Base-by-base conservation (phyloP, 2,113 vertebrate genomes). In the Eolophus roseicapilla region DNA sequence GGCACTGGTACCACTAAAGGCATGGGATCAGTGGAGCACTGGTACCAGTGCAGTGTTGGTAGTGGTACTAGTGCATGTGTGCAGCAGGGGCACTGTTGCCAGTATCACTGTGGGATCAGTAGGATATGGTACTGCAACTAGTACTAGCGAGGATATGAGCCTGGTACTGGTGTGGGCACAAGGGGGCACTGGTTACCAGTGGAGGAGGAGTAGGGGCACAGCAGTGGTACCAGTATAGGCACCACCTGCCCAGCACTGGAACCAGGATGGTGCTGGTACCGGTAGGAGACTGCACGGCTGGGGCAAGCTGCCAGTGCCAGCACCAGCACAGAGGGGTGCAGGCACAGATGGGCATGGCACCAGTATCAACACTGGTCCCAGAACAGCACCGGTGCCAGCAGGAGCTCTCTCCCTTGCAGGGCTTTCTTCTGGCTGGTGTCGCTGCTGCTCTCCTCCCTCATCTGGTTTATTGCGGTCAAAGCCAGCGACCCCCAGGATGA, bases 381-480 rank as follows among this genome's bases (percentile, higher is more conserved):
- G 57, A 28, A 3, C 55, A 59, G 50, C 60, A 39, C 64, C 0
- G 0, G 53, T 79, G 57, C 63, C 78, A 90, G 47, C 78, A 76
- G 35, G 8, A 1, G 11, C 62, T 65, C 15, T 74, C 57, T 84
- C 55, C 76, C 21, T 50, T 46, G 17, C 96, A 98, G 98, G 90
- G 98, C 98, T 64, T 98, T 98, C 80, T 98, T 98, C 95, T 98
- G 98, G 98, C 95, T 98, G 68, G 96, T 98, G 50, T 98, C 98
- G 0, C 92, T 98, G 86, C 96, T 98, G 49, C 91, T 98, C 18
- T 98, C 98, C 27, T 98, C 98, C 43, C 96, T 98, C 63, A 96
- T 98, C 77, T 98, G 98, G 98, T 98, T 98, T 91, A 97, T 98
- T 9, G 97, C 98, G 1, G 93, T 97, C 35, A 98, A 98, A 83